Percentiles rank a stretch among this genome's conserved stretches.
Conservation (phyloP, 2,888 invertebrate genomes). For the Allacma fusca region DNA sequence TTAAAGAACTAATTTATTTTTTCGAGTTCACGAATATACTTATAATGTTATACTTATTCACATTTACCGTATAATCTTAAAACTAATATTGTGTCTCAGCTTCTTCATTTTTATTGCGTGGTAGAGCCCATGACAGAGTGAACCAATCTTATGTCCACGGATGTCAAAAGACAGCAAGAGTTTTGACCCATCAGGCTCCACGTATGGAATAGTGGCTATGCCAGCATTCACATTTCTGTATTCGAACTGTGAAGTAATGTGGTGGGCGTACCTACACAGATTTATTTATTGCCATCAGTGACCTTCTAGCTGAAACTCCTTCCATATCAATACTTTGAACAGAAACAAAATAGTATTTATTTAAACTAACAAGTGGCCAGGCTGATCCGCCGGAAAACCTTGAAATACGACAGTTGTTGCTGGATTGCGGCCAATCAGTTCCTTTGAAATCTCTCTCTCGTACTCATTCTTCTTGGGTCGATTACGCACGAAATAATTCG, state of each 20-base stretch:
- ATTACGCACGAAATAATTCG: slow-evolving; percentile 80
- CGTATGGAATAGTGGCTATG: slow-evolving; percentile 26
- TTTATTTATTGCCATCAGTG: too few species aligned
- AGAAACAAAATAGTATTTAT: slow-evolving; percentile 5
- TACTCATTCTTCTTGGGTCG: slow-evolving; percentile 68
- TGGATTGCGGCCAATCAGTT: slow-evolving; percentile 78
- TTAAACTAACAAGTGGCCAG: slow-evolving; percentile 73
- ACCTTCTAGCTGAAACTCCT: too few species aligned
- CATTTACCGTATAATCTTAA: slow-evolving; percentile 71
- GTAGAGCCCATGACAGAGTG: slow-evolving; percentile 64
- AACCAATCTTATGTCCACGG: slow-evolving; percentile 52
- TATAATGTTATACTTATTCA: too few species aligned
- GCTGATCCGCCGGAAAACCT: slow-evolving; percentile 70
- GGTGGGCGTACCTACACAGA: slow-evolving; percentile 48
- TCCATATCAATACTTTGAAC: too few species aligned
- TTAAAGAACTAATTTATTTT: too few species aligned
- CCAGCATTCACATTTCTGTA: slow-evolving; percentile 19
- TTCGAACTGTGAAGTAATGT: slow-evolving; percentile 44
- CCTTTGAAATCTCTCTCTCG: slow-evolving; percentile 74
- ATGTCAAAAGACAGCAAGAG: slow-evolving; percentile 55
- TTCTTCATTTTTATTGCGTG: slow-evolving; percentile 76
- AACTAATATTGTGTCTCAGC: slow-evolving; percentile 67
- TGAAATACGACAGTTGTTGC: slow-evolving; percentile 75
- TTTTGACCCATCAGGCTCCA: slow-evolving; percentile 55
- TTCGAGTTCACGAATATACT: too few species aligned